phyloP scores from a whole-genome alignment of 2,113 vertebrate species.

The Odontesthes bonariensis region DNA sequence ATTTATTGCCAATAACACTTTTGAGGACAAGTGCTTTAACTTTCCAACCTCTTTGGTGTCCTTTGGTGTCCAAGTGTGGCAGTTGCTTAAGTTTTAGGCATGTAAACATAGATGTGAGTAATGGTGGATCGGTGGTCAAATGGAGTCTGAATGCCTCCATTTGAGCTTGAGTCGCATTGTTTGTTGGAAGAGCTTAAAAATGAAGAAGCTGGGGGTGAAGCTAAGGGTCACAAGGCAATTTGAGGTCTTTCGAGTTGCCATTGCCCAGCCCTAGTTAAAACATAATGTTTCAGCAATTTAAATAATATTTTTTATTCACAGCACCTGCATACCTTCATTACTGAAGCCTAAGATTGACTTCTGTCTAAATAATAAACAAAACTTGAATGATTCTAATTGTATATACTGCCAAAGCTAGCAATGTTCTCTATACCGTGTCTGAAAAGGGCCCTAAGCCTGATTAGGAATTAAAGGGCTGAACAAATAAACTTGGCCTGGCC shows the following conservation, averaged over 20 bases:
- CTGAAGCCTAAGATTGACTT: no score
- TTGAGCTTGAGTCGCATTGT: constrained; percentile 36
- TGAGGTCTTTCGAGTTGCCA: constrained; percentile 56
- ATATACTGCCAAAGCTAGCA: background rate
- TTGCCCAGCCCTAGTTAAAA: no score
- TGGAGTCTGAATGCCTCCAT: constrained; percentile 18
- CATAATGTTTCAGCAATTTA: no score
- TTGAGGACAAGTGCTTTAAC: no score
- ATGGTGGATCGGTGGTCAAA: constrained; percentile 21
- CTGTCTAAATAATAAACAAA: no score
- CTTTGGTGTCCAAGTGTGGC: no score
- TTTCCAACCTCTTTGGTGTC: no score
- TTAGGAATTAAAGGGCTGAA: constrained; percentile 4
- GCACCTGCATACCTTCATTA: no score
- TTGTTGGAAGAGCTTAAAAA: constrained; percentile 37
- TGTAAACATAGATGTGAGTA: background rate
- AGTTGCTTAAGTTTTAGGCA: background rate
- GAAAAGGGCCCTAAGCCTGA: background rate
- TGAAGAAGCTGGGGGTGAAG: constrained; percentile 24
- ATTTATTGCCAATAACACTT: no score
- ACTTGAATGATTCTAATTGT: no score
- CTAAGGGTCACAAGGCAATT: constrained; percentile 68
- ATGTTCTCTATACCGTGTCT: background rate
- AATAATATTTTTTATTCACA: no score
- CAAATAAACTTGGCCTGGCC: constrained; percentile 15